Percentiles rank a stretch among this genome's conserved stretches.
Conservation (phyloP, 2,888 invertebrate species). For the Lochmaea crataegi region DNA sequence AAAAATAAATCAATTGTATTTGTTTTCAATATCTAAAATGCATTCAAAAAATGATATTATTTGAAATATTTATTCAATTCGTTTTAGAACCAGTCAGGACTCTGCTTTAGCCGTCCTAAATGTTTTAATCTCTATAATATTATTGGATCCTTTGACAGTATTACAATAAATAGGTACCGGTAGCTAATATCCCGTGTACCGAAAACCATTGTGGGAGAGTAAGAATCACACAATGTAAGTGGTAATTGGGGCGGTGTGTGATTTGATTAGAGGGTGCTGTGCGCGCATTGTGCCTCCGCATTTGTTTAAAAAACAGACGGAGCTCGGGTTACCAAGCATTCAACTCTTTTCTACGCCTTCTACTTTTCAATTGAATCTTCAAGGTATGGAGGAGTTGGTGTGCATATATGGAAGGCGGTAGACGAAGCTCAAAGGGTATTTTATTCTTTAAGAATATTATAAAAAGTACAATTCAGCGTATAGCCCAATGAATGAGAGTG, state of each 20-base stretch:
- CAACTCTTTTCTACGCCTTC: slow-evolving; percentile 37
- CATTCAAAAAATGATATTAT: too few relatives aligned
- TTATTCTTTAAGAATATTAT: neutral
- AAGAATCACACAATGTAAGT: slow-evolving; percentile 40
- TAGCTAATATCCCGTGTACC: slow-evolving; percentile 30
- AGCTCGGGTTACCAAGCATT: slow-evolving; percentile 47
- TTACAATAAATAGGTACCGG: slow-evolving; percentile 17
- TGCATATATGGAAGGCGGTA: slow-evolving; percentile 22
- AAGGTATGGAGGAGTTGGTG: slow-evolving; percentile 16
- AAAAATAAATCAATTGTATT: too few relatives aligned
- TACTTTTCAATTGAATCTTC: slow-evolving; percentile 23
- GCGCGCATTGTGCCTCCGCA: slow-evolving; percentile 47
- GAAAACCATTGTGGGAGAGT: slow-evolving; percentile 28
- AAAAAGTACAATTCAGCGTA: neutral
- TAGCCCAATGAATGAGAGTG: too few relatives aligned
- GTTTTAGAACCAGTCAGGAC: neutral
- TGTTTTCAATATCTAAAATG: too few relatives aligned
- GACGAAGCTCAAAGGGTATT: slow-evolving; percentile 16
- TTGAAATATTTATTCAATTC: too few relatives aligned
- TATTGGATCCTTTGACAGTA: slow-evolving; percentile 3
- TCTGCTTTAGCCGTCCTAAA: neutral
- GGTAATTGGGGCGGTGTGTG: slow-evolving; percentile 50
- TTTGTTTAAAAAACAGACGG: slow-evolving; percentile 51
- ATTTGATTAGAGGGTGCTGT: slow-evolving; percentile 50
- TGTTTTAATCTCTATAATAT: slow-evolving; percentile 17